Evolutionary conservation across 1,140 invertebrate genomes (phyloP), one percentile per base, ranked within the genome.

Genomic region (Holcopasites calliopsidis): DNA sequence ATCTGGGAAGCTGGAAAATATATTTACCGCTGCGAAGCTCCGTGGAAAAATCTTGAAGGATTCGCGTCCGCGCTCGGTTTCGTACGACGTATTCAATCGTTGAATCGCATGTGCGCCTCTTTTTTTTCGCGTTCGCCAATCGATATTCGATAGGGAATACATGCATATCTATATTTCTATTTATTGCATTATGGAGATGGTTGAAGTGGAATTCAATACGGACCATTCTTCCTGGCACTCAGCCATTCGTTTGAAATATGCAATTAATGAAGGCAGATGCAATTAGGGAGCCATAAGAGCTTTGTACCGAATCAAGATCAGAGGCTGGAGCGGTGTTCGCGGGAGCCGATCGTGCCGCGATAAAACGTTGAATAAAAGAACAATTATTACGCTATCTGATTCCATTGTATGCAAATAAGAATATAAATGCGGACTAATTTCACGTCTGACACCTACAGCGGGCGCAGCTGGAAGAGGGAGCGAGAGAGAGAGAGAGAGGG

Each of bases 321-420:
- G n/a, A 18, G 23, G 21, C 13, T 40, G 42, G 0, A 10, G 10
- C 31, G 18, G 28, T 5, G n/a, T 38, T 28, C 42, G n/a, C 65
- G 28, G 18, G 8, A 28, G 42, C 38, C 42, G 73, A 77, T 80
- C 68, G 64, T 8, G 28, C 44, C 16, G 55, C 58, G 79, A 82
- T 81, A 82, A 83, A 71, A 49, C 70, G 76, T 55, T 49, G 40
- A 54, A 74, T 76, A 71, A 83, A 71, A 83, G 80, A 82, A 82
- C 80, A 82, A 83, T 82, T 83, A 83, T 82, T 83, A 82, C 80
- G 71, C 76, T 71, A 60, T 82, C 76, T 79, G 81, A 76, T 68
- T 79, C 81, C 72, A 83, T 83, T 83, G 81, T 83, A 82, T 83
- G 81, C 71, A 83, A 83, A 83, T 82, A 82, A 71, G 80, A 82